Conservation (phyloP, 2,888 invertebrate species). For the Epistrophe eligans region DNA sequence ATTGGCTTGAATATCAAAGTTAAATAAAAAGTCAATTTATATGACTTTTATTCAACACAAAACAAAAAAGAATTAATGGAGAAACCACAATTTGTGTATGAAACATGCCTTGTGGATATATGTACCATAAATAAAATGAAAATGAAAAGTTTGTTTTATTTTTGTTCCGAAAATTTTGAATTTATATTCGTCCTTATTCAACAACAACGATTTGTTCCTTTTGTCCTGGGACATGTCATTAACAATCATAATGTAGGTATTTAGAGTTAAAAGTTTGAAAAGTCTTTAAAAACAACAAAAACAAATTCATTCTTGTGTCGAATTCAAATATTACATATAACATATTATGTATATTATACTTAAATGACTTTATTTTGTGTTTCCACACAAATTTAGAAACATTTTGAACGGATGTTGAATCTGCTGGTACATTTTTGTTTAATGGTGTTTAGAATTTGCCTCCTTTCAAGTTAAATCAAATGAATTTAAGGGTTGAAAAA, state of each 20-base stretch:
- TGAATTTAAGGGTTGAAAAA: neutral
- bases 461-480: neutral
- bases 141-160: constrained; percentile 14
- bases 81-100: neutral
- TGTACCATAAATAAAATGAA: constrained; percentile 4
- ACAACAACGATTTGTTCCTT: constrained; percentile 10
- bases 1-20: neutral
- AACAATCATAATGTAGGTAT: neutral
- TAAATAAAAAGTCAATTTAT: constrained; percentile 12
- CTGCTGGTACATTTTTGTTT: neutral
- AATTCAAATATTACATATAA: constrained; percentile 2
- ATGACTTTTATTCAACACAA: neutral
- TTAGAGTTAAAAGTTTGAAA: constrained; percentile 4
- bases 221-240: neutral
- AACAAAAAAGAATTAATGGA: neutral
- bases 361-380: constrained; percentile 16
- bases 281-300: neutral
- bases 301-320: constrained; percentile 6
- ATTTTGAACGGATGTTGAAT: neutral
- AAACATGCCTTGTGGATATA: neutral
- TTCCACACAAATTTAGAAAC: neutral
- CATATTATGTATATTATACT: no score
- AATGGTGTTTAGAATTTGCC: neutral
- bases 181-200: neutral
- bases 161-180: neutral